A percentile compares a stretch with the other conserved stretches of the same genome.
phyloP scores from a whole-genome alignment of 2,797 vertebrate species.

The Propithecus deckenii region DNA sequence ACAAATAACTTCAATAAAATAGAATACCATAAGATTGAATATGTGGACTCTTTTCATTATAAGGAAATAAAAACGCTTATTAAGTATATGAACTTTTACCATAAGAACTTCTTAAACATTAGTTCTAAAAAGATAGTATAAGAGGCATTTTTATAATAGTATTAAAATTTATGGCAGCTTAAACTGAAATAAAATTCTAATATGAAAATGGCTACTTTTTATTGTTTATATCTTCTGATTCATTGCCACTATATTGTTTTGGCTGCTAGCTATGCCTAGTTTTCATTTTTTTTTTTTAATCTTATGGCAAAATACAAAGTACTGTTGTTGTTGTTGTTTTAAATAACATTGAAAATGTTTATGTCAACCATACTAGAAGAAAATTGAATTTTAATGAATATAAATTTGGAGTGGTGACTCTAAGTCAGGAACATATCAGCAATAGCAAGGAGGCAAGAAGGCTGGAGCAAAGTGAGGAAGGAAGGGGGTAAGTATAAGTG shows the following conservation, averaged over 20 bases:
- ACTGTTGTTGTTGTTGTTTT: neutral
- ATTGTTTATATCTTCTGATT: conserved; percentile 56
- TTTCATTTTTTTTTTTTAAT: conserved; percentile 55
- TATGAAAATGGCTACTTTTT: conserved; percentile 58
- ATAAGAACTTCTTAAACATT: conserved; percentile 60
- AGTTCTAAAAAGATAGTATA: conserved; percentile 44
- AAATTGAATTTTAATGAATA: neutral
- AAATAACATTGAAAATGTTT: conserved; percentile 32
- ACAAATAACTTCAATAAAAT: conserved; percentile 68
- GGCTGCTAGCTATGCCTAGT: conserved; percentile 13
- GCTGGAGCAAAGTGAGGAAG: neutral
- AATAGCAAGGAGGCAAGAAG: neutral
- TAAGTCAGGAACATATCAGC: neutral
- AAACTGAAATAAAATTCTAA: conserved; percentile 55
- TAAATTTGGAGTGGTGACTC: conserved; percentile 26
- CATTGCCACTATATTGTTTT: conserved; percentile 39
- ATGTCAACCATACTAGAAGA: neutral
- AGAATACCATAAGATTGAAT: conserved; percentile 55
- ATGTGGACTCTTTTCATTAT: conserved; percentile 56
- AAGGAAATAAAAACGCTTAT: conserved; percentile 65
- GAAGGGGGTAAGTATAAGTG: neutral
- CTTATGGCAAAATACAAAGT: conserved; percentile 35
- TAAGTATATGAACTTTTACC: conserved; percentile 57
- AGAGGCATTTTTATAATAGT: conserved; percentile 52
- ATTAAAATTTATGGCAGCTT: conserved; percentile 58